Evolutionary conservation across 2,888 invertebrate genomes (phyloP), one percentile per base, ranked within the genome.

Genomic region (Torymus tubicola): DNA sequence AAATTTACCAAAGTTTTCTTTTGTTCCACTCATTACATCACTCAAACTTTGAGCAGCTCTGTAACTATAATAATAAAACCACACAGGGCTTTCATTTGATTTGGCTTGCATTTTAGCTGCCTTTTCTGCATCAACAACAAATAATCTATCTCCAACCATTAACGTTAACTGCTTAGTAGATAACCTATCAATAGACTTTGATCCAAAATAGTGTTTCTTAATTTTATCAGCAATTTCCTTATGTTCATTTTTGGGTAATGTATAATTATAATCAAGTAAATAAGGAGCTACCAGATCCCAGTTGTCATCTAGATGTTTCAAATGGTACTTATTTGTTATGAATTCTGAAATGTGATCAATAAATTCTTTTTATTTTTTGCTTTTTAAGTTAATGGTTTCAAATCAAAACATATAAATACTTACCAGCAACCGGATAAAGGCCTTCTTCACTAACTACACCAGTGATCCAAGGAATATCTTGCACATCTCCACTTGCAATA

Each of bases 391-490:
- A 24, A 3, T 24, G 3, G 2, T 24, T 24, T 24, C 24, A 24
- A 24, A 24, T 24, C n/a, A n/a, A 24, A 24, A 24, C 24, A 24
- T 3, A 24, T 24, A 24, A 24, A 24, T 50, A 61, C 83, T 89
- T 90, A 95, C 95, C 93, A 86, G 94, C 93, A 60, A 93, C 94
- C 50, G 95, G 95, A 85, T 94, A 95, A 21, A 95, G 91, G 76
- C 96, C 96, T 89, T 96, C 96, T 71, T 95, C 93, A 24, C 93
- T 93, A 0, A 94, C 94, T 69, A 94, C 93, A 2, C 94, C 94
- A 1, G 94, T 92, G 74, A 96, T 92, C 92, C 95, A 94, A 0
- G 96, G 96, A 11, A 95, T 85, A 81, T 94, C 93, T n/a, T 93
- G 92, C 85, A 94, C 93, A 53, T 92, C 91, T 0, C 94, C 94